Conservation (phyloP, 2,888 invertebrate genomes). For the Polydesmus complanatus region DNA sequence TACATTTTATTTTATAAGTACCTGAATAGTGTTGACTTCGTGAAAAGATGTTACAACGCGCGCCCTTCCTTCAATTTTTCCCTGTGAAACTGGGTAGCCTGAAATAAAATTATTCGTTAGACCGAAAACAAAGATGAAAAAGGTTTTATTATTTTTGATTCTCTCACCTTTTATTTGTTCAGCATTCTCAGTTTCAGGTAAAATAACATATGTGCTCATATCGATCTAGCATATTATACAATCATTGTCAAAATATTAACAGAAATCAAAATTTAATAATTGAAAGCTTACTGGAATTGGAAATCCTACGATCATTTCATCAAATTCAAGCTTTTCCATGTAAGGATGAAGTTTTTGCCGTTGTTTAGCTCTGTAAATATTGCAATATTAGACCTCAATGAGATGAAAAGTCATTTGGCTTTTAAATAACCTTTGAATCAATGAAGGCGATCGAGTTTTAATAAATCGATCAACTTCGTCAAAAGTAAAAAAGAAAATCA, state of each 20-base stretch:
- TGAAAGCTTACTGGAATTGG: slow-evolving; percentile 15
- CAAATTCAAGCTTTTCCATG: slow-evolving; percentile 16
- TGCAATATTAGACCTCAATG: too few relatives aligned
- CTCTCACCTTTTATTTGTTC: background rate
- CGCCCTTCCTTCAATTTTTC: too few relatives aligned
- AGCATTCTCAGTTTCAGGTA: background rate
- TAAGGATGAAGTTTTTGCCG: slow-evolving; percentile 9
- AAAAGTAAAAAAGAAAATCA: background rate
- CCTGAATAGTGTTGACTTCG: slow-evolving; percentile 7
- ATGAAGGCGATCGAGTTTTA: background rate
- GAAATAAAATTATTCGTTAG: background rate
- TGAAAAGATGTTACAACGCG: background rate
- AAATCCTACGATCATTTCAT: slow-evolving; percentile 16
- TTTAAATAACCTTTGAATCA: background rate
- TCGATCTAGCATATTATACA: too few relatives aligned
- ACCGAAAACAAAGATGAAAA: slow-evolving; percentile 47
- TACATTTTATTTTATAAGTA: too few relatives aligned
- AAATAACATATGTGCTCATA: background rate
- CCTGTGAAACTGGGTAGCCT: too few relatives aligned
- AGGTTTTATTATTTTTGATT: background rate
- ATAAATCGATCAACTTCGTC: background rate
- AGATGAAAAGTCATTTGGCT: too few relatives aligned
- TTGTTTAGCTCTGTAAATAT: slow-evolving; percentile 15
- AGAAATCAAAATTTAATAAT: background rate
- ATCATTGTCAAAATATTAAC: too few relatives aligned